These are phyloP conservation scores for Epistrophella euchroma DNA, from an alignment of 2,888 invertebrate species.

Conservation along the genomic window DNA sequence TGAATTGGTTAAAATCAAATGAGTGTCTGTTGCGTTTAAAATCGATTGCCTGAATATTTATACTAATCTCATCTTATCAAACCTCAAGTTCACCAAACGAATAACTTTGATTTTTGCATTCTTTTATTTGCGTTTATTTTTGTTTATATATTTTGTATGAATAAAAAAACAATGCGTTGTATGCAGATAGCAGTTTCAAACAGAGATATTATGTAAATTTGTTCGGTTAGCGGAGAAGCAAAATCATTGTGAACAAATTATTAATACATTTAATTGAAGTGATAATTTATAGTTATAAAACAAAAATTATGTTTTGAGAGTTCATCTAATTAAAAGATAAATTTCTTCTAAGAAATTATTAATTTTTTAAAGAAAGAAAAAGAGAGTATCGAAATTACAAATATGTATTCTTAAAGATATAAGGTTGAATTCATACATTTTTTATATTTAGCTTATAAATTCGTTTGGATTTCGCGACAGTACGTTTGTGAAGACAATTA, in stretches of 20 bases:
- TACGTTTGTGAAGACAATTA: too few relatives aligned
- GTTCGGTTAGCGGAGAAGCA: not conserved
- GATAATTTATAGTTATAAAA: not conserved
- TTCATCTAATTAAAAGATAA: too few relatives aligned
- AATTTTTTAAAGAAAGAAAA: too few relatives aligned
- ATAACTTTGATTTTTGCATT: not conserved
- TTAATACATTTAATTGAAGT: not conserved
- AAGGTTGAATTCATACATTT: too few relatives aligned
- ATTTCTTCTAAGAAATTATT: too few relatives aligned
- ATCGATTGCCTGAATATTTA: not conserved
- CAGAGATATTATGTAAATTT: not conserved
- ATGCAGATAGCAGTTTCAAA: not conserved
- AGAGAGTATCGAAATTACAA: too few relatives aligned
- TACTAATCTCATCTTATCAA: not conserved
- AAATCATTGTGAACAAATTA: not conserved
- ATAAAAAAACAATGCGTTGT: not conserved
- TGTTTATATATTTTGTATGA: not conserved
- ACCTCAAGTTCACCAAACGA: not conserved
- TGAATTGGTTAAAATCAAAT: not conserved
- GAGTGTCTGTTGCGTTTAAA: not conserved
- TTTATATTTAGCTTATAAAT: too few relatives aligned
- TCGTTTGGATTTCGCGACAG: too few relatives aligned
- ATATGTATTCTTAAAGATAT: too few relatives aligned
- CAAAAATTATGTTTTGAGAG: too few relatives aligned
- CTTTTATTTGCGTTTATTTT: not conserved